Base-by-base conservation (phyloP, 2,797 vertebrate genomes). In the Tachyglossus aculeatus region DNA sequence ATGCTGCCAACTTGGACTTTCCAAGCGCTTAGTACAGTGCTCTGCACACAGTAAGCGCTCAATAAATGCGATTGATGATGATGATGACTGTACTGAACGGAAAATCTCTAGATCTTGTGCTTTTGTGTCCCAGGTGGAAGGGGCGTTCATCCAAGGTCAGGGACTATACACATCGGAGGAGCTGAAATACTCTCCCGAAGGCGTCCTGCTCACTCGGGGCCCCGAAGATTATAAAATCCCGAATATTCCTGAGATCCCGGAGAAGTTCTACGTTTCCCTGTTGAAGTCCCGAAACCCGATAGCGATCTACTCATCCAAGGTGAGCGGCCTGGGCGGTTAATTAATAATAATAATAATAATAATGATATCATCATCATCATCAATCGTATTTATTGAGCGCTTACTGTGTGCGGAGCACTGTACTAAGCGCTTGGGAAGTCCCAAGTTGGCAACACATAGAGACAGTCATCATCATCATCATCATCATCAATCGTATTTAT, bases 291-390 rank as follows among this genome's bases (percentile, higher is more conserved):
- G 67, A 50, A 96, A 95, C 67, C 92, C 90, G 0, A 87, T 94
- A 21, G 93, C 93, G 71, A 95, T 97, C 87, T 97, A 96, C 80
- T 97, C 95, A 12, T 96, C 96, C 12, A 98, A 96, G 94, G 96
- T 96, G 81, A 88, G 67, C 10, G 14, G 22, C 24, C 33, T 13
- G n/a, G 5, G 19, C 18, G n/a, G n/a, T n/a, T n/a, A n/a, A n/a
- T n/a, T n/a, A n/a, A n/a, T n/a, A n/a, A n/a, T n/a, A n/a, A n/a
- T n/a, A n/a, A n/a, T n/a, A n/a, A n/a, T n/a, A n/a, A n/a, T n/a
- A n/a, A n/a, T n/a, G n/a, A n/a, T n/a, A n/a, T n/a, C n/a, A n/a
- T n/a, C n/a, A n/a, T n/a, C n/a, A n/a, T n/a, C n/a, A n/a, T n/a
- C n/a, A n/a, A n/a, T n/a, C n/a, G n/a, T n/a, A n/a, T n/a, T n/a